Conservation (phyloP, 92 coral and sea anemone genomes). For the Umimayanthus chanpuru region DNA sequence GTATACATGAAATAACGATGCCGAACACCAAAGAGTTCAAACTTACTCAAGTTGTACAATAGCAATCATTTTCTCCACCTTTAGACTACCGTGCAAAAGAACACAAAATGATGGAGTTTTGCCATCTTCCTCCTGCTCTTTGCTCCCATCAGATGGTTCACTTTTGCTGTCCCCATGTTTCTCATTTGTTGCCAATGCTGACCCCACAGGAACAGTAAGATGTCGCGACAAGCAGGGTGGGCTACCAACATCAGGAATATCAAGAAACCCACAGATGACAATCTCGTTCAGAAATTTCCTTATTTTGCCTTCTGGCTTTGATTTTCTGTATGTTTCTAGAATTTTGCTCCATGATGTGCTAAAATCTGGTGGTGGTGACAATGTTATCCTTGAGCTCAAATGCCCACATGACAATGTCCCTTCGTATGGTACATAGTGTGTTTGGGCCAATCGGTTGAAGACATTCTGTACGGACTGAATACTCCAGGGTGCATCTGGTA, state of each 20-base stretch:
- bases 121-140: conserved; percentile 86
- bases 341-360: conserved; percentile 66
- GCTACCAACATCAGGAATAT: conserved; percentile 77
- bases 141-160: conserved; percentile 46
- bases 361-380: conserved; percentile 94
- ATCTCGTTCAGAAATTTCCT: conserved; percentile 83
- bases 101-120: conserved; percentile 97
- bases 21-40: neutral
- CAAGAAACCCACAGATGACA: conserved; percentile 91
- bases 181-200: conserved; percentile 22
- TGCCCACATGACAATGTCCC: conserved; percentile 90
- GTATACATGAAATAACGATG: too few species aligned
- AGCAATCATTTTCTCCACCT: conserved; percentile 98
- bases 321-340: conserved; percentile 53
- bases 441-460: conserved; percentile 86
- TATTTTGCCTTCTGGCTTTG: conserved; percentile 67
- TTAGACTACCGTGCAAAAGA: conserved; percentile 93
- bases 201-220: conserved; percentile 78
- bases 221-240: conserved; percentile 91
- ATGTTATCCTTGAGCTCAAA: conserved; percentile 77
- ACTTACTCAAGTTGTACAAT: conserved; percentile 94
- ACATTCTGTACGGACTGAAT: conserved; percentile 88
- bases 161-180: conserved; percentile 46
- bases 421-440: conserved; percentile 78
- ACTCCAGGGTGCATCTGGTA: conserved; percentile 79